Evolutionary conservation across 1,140 invertebrate genomes (phyloP).

Genomic region (Adelges cooleyi): DNA sequence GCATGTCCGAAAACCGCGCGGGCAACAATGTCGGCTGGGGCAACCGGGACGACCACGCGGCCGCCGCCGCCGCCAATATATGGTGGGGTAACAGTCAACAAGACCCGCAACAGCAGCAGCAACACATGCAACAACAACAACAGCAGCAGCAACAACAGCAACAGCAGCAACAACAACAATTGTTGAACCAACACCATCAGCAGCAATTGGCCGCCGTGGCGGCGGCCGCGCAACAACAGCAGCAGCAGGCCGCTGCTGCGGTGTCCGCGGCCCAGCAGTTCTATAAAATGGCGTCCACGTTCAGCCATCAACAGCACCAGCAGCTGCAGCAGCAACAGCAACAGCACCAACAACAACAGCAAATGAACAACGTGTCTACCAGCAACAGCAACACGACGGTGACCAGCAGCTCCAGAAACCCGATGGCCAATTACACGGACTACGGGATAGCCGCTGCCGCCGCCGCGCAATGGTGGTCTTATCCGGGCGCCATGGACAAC

Average conservation of each 20-base stretch:
- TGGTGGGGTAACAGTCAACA: conserved; percentile 35
- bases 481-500: conserved; percentile 26
- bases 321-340: conserved; percentile 22
- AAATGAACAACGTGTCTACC: conserved; percentile 33
- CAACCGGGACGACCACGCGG: conserved; percentile 34
- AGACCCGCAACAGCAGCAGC: conserved; percentile 11
- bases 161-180: conserved; percentile 43
- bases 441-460: conserved; percentile 41
- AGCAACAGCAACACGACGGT: conserved; percentile 24
- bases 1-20: conserved; percentile 39
- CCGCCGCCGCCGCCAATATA: conserved; percentile 47
- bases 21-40: conserved; percentile 41
- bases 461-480: conserved; percentile 52
- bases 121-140: conserved; percentile 15
- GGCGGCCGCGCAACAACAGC: conserved; percentile 39
- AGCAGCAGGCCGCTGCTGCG: conserved; percentile 40
- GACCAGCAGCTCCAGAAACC: conserved; percentile 34
- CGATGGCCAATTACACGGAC: conserved; percentile 21
- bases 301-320: conserved; percentile 51
- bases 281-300: conserved; percentile 72
- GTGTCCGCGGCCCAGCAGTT: conserved; percentile 51
- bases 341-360: conserved; percentile 32
- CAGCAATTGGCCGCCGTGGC: conserved; percentile 43
- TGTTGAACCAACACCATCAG: conserved; percentile 43
- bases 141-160: conserved; percentile 39